Evolutionary conservation across 2,113 vertebrate genomes (phyloP), one percentile per base, ranked within the genome.

Genomic region (Ursus arctos): DNA sequence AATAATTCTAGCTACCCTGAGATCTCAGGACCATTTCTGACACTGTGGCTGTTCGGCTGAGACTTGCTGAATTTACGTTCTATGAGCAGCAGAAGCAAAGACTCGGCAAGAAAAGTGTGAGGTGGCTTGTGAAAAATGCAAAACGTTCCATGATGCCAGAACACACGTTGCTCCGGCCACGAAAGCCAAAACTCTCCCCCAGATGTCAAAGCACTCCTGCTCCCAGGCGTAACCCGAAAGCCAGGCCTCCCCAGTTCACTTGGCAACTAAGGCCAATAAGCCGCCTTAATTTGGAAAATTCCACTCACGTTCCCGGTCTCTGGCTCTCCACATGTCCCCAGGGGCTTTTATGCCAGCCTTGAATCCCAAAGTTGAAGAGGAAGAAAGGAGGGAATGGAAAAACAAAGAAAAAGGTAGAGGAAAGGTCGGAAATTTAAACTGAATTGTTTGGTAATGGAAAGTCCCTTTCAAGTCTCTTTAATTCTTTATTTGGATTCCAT

Each of bases 231-330:
- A 63, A 87, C 85, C 81, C 36, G 0, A 91, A 81, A 65, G 36
- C 76, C 74, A 91, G 86, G 71, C 86, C 87, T 94, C 79, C 84
- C 59, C 80, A 51, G 67, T 43, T 83, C 10, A 0, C 28, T 92
- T 80, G 57, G 95, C 87, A 95, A 63, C 22, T 3, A 47, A 90
- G 40, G 83, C 92, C 97, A 94, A 94, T 90, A 96, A 91, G 76
- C 83, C 0, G 7, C 79, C 92, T 98, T 98, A 98, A 98, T 97
- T 97, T 85, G 97, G 98, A 98, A 98, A 98, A 98, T 98, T 98
- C 97, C 90, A 95, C 84, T 92, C 92, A 87, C 26, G 22, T 69
- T 94, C 84, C 69, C 43, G 1, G 63, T 93, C 84, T 96, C 72
- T 74, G 36, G 93, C 80, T 91, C n/a, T 77, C 71, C 77, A 79